A percentile compares a stretch with the other conserved stretches of the same genome.
These are phyloP conservation scores for Engystomops pustulosus DNA, from an alignment of 2,113 vertebrate species.

Conservation along the genomic window DNA sequence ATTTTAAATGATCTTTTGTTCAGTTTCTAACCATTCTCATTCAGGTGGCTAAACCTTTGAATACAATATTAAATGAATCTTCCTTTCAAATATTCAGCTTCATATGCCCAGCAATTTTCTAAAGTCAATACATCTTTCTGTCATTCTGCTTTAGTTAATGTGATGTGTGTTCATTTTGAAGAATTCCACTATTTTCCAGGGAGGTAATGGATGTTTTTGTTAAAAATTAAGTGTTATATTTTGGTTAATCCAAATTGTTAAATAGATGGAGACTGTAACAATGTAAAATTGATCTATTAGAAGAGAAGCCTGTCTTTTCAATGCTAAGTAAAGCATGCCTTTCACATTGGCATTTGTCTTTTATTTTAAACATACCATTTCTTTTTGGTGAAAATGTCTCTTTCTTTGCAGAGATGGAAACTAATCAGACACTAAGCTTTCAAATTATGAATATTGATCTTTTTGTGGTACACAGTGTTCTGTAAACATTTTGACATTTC, in stretches of 20 bases:
- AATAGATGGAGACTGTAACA: slow-evolving; percentile 20
- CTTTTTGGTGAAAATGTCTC: background rate
- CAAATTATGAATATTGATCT: background rate
- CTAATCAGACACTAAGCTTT: background rate
- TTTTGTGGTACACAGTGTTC: background rate
- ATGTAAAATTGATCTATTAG: slow-evolving; percentile 37
- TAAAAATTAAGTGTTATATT: slow-evolving; percentile 42
- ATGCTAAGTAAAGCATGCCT: background rate
- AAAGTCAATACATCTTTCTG: slow-evolving; percentile 44
- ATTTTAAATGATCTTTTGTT: slow-evolving; percentile 39
- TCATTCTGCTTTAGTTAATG: slow-evolving; percentile 33
- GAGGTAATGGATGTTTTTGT: slow-evolving; percentile 51
- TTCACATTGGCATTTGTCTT: background rate
- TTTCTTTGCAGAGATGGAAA: background rate
- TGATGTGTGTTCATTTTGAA: slow-evolving; percentile 36
- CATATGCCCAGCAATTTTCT: slow-evolving; percentile 34
- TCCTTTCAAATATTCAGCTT: slow-evolving; percentile 27
- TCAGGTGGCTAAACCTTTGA: background rate
- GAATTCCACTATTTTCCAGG: slow-evolving; percentile 23
- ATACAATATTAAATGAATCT: slow-evolving; percentile 15
- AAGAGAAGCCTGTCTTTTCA: background rate
- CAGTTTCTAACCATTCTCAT: background rate
- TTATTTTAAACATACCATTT: no score
- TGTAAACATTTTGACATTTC: background rate
- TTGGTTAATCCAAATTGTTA: slow-evolving; percentile 34